Percentiles rank a stretch among this genome's conserved stretches.
phyloP scores from a whole-genome alignment of 30 jellyfish, hydroid and myxozoan genomes.

The Rhopilema esculentum region DNA sequence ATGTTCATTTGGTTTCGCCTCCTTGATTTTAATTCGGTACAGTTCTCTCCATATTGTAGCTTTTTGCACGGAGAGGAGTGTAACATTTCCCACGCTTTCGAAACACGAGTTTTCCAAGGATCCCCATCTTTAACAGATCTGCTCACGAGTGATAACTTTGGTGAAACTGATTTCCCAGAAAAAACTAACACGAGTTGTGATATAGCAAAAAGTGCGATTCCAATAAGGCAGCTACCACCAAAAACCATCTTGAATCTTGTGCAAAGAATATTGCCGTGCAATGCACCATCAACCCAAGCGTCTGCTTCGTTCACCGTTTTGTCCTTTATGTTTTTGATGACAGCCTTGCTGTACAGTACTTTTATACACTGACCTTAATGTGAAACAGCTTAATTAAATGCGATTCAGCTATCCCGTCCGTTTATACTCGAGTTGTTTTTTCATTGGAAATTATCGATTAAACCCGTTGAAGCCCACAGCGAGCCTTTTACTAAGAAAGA shows the following conservation, averaged over 20 bases:
- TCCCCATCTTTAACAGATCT: neutral
- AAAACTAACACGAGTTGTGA: slow-evolving; percentile 20
- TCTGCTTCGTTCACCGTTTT: slow-evolving; percentile 10
- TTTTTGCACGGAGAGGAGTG: slow-evolving; percentile 72
- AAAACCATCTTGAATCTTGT: slow-evolving; percentile 27
- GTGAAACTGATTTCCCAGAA: slow-evolving; percentile 43
- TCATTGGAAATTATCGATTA: slow-evolving; percentile 51
- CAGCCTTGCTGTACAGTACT: neutral
- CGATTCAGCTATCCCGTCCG: slow-evolving; percentile 43
- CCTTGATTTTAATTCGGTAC: slow-evolving; percentile 67
- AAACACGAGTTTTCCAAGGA: slow-evolving; percentile 65
- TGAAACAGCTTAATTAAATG: slow-evolving; percentile 31
- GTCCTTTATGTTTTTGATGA: slow-evolving; percentile 4
- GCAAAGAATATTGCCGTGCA: too few relatives aligned
- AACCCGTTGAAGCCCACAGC: slow-evolving; percentile 76
- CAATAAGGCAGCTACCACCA: slow-evolving; percentile 42
- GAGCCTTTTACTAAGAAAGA: slow-evolving; percentile 50
- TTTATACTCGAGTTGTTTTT: slow-evolving; percentile 38
- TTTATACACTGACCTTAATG: slow-evolving; percentile 3
- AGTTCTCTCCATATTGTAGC: slow-evolving; percentile 74
- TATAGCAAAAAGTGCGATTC: neutral
- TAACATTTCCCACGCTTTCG: slow-evolving; percentile 76
- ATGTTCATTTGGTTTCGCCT: slow-evolving; percentile 59
- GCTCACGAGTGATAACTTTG: slow-evolving; percentile 7
- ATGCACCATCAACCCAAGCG: slow-evolving; percentile 13